These are phyloP conservation scores for Heliconius aoede DNA, from an alignment of 2,888 invertebrate genomes.

Conservation along the genomic window DNA sequence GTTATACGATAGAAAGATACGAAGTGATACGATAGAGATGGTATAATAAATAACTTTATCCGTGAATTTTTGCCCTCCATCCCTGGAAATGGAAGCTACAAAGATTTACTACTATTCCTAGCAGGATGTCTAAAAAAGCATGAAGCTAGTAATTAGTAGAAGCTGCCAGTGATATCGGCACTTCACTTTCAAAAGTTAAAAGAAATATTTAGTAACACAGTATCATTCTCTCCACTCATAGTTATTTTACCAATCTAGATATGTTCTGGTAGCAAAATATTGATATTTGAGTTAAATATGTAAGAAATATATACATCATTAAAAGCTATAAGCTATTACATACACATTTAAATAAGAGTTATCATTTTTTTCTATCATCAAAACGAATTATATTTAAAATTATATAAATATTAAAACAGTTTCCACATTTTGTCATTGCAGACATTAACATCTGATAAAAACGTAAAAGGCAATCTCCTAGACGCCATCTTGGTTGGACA, in stretches of 20 bases:
- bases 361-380: background rate
- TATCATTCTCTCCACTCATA: background rate
- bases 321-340: background rate
- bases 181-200: too few species aligned
- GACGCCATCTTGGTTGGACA: conserved; percentile 49
- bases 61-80: background rate
- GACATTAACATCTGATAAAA: conserved; percentile 22
- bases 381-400: background rate
- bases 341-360: background rate
- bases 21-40: too few species aligned
- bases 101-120: too few species aligned
- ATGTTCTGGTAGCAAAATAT: background rate
- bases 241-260: background rate
- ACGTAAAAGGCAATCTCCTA: conserved; percentile 35
- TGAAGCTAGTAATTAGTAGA: too few species aligned
- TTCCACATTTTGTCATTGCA: background rate
- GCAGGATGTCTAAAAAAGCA: too few species aligned
- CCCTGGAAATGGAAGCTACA: background rate
- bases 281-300: background rate
- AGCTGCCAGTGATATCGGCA: too few species aligned
- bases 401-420: background rate
- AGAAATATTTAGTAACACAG: too few species aligned
- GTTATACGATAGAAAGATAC: too few species aligned
- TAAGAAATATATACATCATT: background rate
- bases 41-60: too few species aligned